Conservation (phyloP, 2,888 invertebrate species). For the Cylindroiulus punctatus region DNA sequence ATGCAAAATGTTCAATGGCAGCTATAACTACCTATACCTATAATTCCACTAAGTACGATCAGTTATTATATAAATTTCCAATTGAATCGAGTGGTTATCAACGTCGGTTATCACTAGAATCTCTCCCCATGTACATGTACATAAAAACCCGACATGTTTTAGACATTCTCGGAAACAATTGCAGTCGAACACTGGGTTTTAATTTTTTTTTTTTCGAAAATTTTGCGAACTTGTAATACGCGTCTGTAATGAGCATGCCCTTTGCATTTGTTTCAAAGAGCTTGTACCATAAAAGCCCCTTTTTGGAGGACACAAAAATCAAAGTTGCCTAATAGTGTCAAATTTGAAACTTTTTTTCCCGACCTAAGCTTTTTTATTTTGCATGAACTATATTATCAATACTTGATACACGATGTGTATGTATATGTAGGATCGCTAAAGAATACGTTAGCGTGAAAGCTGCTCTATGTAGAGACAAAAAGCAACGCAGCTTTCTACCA, state of each 20-base stretch:
- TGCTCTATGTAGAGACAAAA: neutral
- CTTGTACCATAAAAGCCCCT: neutral
- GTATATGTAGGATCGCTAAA: conserved; percentile 18
- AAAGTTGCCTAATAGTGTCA: conserved; percentile 14
- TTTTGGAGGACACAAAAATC: neutral
- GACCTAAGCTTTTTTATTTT: conserved; percentile 14
- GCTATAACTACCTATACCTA: conserved; percentile 38
- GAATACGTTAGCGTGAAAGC: conserved; percentile 8
- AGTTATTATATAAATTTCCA: conserved; percentile 22
- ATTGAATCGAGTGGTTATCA: neutral
- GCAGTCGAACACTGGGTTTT: conserved; percentile 3
- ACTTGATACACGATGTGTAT: conserved; percentile 1
- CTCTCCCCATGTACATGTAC: neutral
- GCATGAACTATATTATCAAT: conserved; percentile 18
- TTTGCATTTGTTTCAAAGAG: neutral
- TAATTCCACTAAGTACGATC: conserved; percentile 5
- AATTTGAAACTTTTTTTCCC: neutral
- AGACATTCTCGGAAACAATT: neutral
- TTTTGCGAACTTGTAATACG: neutral
- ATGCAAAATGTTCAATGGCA: conserved; percentile 34
- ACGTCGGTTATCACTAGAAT: neutral
- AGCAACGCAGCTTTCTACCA: neutral
- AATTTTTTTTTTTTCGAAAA: neutral
- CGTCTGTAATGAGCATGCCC: neutral
- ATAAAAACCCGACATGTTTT: conserved; percentile 24